A percentile compares a stretch with the other conserved stretches of the same genome.
These are phyloP conservation scores for Lophochroa leadbeateri DNA, from an alignment of 2,113 vertebrate species.

Conservation along the genomic window DNA sequence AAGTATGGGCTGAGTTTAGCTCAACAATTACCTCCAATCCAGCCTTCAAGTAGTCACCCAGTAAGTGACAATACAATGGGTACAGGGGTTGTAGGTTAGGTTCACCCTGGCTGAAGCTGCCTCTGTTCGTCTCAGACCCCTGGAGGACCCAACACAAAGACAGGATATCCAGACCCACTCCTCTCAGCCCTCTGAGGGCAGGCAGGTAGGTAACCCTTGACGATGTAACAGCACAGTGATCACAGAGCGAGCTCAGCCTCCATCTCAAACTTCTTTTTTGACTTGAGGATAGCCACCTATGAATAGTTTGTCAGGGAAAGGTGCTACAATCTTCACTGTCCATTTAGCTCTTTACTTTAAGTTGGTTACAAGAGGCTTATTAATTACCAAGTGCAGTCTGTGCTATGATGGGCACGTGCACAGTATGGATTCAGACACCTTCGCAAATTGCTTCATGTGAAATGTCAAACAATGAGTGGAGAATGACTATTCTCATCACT, in stretches of 20 bases:
- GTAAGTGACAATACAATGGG: neutral
- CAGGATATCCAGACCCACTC: neutral
- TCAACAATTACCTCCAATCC: neutral
- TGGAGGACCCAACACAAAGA: neutral
- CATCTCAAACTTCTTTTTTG: neutral
- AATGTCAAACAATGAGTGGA: neutral
- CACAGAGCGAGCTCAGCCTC: neutral
- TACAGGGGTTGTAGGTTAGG: neutral
- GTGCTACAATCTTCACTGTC: neutral
- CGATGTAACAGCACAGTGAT: neutral
- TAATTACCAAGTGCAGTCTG: neutral
- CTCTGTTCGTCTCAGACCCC: accelerated
- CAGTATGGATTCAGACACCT: neutral
- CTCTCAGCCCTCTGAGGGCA: neutral
- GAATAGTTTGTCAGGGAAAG: neutral
- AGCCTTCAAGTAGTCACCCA: neutral
- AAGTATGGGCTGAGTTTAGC: neutral
- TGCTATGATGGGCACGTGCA: neutral
- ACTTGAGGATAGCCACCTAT: neutral
- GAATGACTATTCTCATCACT: neutral
- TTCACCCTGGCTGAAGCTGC: neutral
- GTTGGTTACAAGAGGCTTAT: neutral
- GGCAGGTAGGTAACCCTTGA: neutral
- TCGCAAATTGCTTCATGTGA: neutral
- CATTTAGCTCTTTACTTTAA: neutral